Base-by-base conservation (phyloP, 1,140 invertebrate species). In the Andrena cerasifolii region DNA sequence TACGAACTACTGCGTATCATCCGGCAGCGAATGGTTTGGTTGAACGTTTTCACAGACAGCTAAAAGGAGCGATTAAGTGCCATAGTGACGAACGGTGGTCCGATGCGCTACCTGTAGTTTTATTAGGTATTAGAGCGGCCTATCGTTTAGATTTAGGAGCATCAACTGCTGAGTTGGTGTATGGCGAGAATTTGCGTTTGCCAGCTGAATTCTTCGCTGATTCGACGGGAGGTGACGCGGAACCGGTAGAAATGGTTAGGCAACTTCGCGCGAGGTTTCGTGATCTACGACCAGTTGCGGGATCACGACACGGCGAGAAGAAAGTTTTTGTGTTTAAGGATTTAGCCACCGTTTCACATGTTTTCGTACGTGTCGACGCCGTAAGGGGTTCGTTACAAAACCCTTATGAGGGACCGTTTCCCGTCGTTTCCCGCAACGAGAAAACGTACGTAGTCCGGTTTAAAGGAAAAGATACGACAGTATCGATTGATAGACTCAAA, bases 311-410 rank as follows among this genome's bases (percentile, higher is more conserved):
- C 43, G 77, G 51, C 7, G 21, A 40, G 18, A 66, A 70, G 21
- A 62, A 51, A 26, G 36, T 74, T 1, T 87, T 85, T 31, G 72
- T 86, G 0, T 71, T 65, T 40, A 73, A 78, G 68, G 79, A 86
- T 26, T 12, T 73, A 82, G 10, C 16, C 31, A 63, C 67, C 12
- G 70, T 56, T 1, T 26, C 80, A 4, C 78, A 84, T 62, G 86
- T 87, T 7, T 88, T 86, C 58, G 1, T 86, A 10, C 66, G 87
- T 0, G 6, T 47, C 7, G 83, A 85, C 54, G 18, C 59, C 0
- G 71, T 78, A 0, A 54, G 51, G 6, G 31, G 47, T 3, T 59
- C 82, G 0, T 36, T 80, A 0, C 61, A 78, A 26, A 49, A 49
- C 18, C 47, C 47, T 18, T 49, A 49, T n/a, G 47, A 49, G 16